Percentiles rank a stretch among this genome's conserved stretches.
phyloP scores from a whole-genome alignment of 92 coral and sea anemone genomes.

The Epizoanthus fatuus region DNA sequence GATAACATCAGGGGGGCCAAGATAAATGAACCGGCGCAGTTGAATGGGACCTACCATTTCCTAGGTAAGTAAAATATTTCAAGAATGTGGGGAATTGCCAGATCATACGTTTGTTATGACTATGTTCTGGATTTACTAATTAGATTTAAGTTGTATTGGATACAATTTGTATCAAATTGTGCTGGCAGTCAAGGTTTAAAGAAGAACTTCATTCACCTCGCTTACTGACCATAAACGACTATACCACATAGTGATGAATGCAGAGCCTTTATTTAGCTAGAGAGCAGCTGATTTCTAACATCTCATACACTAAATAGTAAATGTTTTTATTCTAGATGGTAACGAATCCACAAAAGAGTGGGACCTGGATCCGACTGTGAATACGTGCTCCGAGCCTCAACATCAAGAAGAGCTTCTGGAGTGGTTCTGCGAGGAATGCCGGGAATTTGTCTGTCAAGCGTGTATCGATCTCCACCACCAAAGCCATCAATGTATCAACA shows the following conservation, averaged over 20 bases:
- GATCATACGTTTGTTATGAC: no score
- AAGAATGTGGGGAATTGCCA: background rate
- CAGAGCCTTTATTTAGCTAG: no score
- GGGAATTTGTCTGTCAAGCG: background rate
- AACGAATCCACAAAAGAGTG: background rate
- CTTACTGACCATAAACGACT: no score
- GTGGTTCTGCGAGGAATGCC: conserved; percentile 4
- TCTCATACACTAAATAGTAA: background rate
- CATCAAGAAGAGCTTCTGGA: background rate
- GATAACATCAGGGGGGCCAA: background rate
- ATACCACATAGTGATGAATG: no score
- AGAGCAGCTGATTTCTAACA: no score
- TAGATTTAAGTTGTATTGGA: no score
- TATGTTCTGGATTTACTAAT: no score
- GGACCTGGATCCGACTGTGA: background rate
- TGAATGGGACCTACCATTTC: background rate
- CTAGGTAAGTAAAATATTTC: background rate
- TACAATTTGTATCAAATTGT: no score
- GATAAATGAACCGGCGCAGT: background rate
- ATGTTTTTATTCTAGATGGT: background rate
- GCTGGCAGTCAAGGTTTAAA: no score
- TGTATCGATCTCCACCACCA: background rate
- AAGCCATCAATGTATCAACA: background rate
- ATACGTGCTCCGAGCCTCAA: background rate
- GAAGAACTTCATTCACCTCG: no score